phyloP scores from a whole-genome alignment of 1,140 invertebrate species.

The Pteromalus puparum region DNA sequence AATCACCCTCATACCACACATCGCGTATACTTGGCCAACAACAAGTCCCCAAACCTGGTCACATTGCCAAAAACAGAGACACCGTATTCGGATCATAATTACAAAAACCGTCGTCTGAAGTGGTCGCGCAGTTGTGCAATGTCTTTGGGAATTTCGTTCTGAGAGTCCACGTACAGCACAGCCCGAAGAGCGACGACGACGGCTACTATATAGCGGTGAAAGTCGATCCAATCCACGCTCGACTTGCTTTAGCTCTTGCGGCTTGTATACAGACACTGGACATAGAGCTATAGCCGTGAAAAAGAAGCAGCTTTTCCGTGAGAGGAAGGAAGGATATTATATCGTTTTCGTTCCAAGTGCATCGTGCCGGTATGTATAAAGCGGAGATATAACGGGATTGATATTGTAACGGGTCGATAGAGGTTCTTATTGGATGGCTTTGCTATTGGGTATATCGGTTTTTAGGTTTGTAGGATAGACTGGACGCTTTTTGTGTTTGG shows the following conservation, averaged over 20 bases:
- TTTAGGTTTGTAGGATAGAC: neutral
- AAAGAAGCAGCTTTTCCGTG: neutral
- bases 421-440: too few species aligned
- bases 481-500: too few species aligned
- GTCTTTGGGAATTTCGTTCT: neutral
- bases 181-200: neutral
- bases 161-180: neutral
- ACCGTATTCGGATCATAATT: neutral
- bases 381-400: neutral
- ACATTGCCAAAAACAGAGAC: too few species aligned
- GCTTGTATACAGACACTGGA: neutral
- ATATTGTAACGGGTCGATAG: neutral
- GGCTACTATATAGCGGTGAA: neutral
- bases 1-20: too few species aligned
- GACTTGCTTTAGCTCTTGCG: neutral
- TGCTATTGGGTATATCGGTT: neutral
- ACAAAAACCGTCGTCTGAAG: neutral
- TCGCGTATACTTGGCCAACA: too few species aligned
- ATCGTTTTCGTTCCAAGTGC: too few species aligned
- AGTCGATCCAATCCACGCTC: neutral
- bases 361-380: too few species aligned
- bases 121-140: neutral
- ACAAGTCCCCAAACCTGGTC: too few species aligned
- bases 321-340: constrained; percentile 18
- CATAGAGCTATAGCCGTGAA: too few species aligned